These are phyloP conservation scores for Hiodon alosoides DNA, from an alignment of 2,113 vertebrate species.

Conservation along the genomic window DNA sequence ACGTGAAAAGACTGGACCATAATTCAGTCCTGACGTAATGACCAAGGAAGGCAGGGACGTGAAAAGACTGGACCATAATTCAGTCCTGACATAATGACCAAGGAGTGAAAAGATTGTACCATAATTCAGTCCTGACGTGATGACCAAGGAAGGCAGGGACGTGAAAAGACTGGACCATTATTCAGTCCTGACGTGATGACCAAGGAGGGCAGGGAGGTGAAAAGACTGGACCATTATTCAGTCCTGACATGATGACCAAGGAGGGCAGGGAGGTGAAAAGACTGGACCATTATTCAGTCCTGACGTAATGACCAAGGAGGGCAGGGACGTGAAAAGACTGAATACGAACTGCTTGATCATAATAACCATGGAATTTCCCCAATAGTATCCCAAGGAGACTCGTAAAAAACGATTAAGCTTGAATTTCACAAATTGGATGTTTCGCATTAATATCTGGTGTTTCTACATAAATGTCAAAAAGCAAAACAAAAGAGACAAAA, in stretches of 20 bases:
- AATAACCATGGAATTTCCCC: neutral
- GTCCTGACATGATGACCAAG: neutral
- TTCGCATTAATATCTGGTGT: slow-evolving; percentile 1
- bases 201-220: too few species aligned
- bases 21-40: neutral
- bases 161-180: too few species aligned
- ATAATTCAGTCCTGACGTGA: neutral
- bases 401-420: neutral
- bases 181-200: too few species aligned
- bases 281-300: neutral
- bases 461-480: neutral
- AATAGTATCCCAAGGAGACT: neutral
- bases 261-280: too few species aligned
- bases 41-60: too few species aligned
- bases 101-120: neutral
- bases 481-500: neutral
- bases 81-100: neutral
- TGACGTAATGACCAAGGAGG: neutral
- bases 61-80: neutral
- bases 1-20: neutral
- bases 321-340: neutral
- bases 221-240: neutral
- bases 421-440: neutral
- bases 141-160: neutral
- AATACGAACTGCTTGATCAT: neutral